Evolutionary conservation across 2,888 invertebrate genomes (phyloP).

Genomic region (Lomographa bimaculata): DNA sequence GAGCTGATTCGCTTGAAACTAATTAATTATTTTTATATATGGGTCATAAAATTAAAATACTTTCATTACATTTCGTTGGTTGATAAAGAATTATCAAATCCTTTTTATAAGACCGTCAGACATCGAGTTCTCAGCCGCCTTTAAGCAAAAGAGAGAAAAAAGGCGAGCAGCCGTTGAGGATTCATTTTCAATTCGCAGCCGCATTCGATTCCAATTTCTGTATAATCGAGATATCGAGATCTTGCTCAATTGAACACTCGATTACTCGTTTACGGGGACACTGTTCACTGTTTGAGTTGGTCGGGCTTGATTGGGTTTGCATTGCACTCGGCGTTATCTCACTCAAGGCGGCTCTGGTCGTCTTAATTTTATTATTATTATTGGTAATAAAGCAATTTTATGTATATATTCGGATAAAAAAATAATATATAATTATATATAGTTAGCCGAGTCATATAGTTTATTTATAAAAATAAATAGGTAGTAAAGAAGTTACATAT

Average conservation of each 20-base stretch:
- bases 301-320: slow-evolving; percentile 77
- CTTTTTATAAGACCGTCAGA: neutral
- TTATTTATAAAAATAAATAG: too few relatives aligned
- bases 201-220: slow-evolving; percentile 76
- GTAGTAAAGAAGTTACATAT: too few relatives aligned
- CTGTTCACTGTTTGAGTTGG: slow-evolving; percentile 73
- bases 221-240: slow-evolving; percentile 80
- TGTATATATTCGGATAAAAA: too few relatives aligned
- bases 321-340: slow-evolving; percentile 62
- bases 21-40: too few relatives aligned
- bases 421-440: too few relatives aligned
- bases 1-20: too few relatives aligned
- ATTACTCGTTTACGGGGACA: slow-evolving; percentile 77
- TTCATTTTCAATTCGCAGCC: slow-evolving; percentile 68
- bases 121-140: slow-evolving; percentile 6
- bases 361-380: too few relatives aligned
- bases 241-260: slow-evolving; percentile 81
- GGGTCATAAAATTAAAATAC: too few relatives aligned
- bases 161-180: slow-evolving; percentile 45
- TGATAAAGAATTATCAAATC: neutral
- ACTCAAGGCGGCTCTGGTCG: slow-evolving; percentile 37
- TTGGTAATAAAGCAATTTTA: too few relatives aligned
- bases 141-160: slow-evolving; percentile 31
- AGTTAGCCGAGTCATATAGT: too few relatives aligned
- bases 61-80: too few relatives aligned